Percentiles rank a stretch among this genome's conserved stretches.
These are phyloP conservation scores for Myotis daubentonii DNA, from an alignment of 2,797 vertebrate species.

Conservation along the genomic window DNA sequence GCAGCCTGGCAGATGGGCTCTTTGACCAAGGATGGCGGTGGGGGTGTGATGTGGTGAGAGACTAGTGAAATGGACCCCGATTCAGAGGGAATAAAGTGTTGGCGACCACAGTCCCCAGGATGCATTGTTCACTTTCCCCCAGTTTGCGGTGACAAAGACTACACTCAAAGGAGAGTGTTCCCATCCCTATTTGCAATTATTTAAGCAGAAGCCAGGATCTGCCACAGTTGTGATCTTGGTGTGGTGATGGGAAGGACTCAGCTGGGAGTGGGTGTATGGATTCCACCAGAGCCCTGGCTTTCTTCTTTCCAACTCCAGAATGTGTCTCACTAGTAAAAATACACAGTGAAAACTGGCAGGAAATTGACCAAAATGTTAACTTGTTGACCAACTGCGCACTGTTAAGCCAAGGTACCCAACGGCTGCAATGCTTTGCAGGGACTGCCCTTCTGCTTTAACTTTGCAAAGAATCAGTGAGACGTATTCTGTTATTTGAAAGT, in stretches of 20 bases:
- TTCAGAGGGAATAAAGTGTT: background rate
- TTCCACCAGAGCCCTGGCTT: background rate
- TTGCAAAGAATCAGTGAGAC: background rate
- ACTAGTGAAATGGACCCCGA: background rate
- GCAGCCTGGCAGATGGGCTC: background rate
- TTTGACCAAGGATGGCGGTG: background rate
- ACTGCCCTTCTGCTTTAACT: background rate
- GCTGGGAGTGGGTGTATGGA: accelerated
- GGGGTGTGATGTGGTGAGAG: background rate
- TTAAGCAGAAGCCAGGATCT: background rate
- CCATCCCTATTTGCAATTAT: background rate
- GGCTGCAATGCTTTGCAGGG: background rate
- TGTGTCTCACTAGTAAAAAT: conserved; percentile 4
- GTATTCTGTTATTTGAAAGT: background rate
- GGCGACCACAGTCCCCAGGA: background rate
- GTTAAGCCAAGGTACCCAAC: background rate
- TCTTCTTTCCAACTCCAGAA: background rate
- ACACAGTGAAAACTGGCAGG: background rate
- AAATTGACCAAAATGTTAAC: background rate
- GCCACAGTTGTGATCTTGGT: background rate
- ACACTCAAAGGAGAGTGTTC: too few relatives aligned
- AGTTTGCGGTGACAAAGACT: background rate
- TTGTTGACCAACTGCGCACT: background rate
- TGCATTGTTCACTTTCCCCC: background rate
- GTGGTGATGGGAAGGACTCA: background rate